phyloP scores from a whole-genome alignment of 2,797 vertebrate genomes.

The Sebastes matsubarae region DNA sequence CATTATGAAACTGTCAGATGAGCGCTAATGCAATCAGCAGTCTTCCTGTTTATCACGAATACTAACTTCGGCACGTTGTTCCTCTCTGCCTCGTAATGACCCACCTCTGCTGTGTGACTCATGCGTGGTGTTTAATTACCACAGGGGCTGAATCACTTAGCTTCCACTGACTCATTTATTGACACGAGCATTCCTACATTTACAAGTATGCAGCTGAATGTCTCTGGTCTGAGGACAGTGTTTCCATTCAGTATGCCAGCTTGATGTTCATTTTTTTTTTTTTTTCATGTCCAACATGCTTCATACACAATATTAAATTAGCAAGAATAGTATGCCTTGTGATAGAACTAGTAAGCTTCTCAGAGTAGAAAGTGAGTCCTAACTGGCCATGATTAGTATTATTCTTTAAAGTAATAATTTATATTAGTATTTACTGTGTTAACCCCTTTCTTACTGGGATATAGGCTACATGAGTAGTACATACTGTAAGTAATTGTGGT shows the following conservation, averaged over 20 bases:
- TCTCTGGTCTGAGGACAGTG: background rate
- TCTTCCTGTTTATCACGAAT: constrained; percentile 15
- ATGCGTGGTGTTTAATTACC: constrained; percentile 23
- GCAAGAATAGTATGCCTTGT: background rate
- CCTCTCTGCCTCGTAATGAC: constrained; percentile 8
- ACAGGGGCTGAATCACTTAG: constrained; percentile 23
- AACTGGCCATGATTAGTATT: too few relatives aligned
- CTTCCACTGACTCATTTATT: constrained; percentile 29
- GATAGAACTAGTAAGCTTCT: too few relatives aligned
- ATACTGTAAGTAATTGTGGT: too few relatives aligned
- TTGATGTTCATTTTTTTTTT: background rate
- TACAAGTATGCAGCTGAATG: background rate
- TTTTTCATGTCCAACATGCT: background rate
- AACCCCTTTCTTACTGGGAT: too few relatives aligned
- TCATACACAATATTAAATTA: background rate
- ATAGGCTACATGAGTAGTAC: too few relatives aligned
- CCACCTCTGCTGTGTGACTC: constrained; percentile 39
- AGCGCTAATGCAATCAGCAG: constrained; percentile 17
- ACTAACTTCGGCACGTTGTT: background rate
- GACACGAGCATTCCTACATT: background rate
- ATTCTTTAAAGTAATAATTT: too few relatives aligned
- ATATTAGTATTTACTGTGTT: too few relatives aligned
- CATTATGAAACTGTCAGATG: background rate
- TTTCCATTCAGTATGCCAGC: background rate
- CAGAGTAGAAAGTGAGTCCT: too few relatives aligned